A percentile compares a stretch with the other conserved stretches of the same genome.
These are phyloP conservation scores for Kryptolebias ocellatus DNA, from an alignment of 2,797 vertebrate genomes.

Conservation along the genomic window DNA sequence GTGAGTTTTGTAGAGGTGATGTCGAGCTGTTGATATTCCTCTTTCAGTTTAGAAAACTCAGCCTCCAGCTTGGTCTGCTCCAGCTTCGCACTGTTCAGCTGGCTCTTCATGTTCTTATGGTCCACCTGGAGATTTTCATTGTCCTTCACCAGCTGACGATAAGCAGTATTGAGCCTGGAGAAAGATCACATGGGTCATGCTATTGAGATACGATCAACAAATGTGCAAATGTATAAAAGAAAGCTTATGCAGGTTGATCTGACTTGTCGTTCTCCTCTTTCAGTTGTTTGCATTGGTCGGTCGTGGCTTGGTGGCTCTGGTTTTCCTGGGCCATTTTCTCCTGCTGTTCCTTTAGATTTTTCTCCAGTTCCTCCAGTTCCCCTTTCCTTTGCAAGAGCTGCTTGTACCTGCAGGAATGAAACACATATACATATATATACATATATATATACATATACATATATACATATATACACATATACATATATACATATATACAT, in stretches of 20 bases:
- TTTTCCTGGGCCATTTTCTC: constrained; percentile 92
- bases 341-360: constrained; percentile 89
- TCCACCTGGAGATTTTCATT: constrained; percentile 93
- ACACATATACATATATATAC: not conserved
- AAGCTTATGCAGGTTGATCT: constrained; percentile 1
- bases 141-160: constrained; percentile 90
- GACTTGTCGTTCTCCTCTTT: constrained; percentile 93
- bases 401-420: constrained; percentile 85
- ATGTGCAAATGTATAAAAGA: too few species aligned
- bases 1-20: constrained; percentile 96
- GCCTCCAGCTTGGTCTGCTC: constrained; percentile 97
- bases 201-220: not conserved
- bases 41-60: constrained; percentile 94
- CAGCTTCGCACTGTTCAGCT: constrained; percentile 90
- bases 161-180: constrained; percentile 86
- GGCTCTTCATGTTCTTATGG: constrained; percentile 93
- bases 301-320: constrained; percentile 87
- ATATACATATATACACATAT: not conserved
- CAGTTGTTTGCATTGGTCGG: constrained; percentile 86
- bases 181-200: constrained; percentile 1
- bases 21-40: constrained; percentile 96
- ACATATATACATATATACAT: not conserved
- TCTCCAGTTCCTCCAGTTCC: constrained; percentile 94
- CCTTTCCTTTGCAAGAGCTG: constrained; percentile 93
- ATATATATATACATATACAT: not conserved